A percentile compares a stretch with the other conserved stretches of the same genome.
phyloP scores from a whole-genome alignment of 2,797 vertebrate genomes.

The Mus minutoides region DNA sequence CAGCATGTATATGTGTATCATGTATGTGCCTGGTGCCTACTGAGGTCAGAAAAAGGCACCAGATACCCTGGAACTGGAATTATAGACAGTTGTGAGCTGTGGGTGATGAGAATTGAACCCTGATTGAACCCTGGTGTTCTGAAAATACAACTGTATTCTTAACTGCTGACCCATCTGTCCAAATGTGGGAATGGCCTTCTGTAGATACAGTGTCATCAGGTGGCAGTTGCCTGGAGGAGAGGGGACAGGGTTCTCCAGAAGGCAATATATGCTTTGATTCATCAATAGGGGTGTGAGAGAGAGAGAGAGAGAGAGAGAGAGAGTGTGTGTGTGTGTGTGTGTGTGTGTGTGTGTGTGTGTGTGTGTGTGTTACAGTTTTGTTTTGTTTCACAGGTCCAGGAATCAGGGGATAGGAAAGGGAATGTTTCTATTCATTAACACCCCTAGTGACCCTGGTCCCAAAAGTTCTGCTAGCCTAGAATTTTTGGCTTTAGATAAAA shows the following conservation, averaged over 20 bases:
- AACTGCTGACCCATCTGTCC: neutral
- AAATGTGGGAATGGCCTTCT: neutral
- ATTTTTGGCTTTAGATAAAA: neutral
- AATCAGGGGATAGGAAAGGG: neutral
- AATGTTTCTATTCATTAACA: neutral
- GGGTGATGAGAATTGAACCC: neutral
- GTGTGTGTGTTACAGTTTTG: neutral
- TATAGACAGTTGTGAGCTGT: neutral
- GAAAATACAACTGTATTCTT: neutral
- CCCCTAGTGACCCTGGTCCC: neutral
- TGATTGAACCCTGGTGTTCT: neutral
- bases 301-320: no score
- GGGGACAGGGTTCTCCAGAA: neutral
- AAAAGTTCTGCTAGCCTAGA: neutral
- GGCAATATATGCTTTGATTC: neutral
- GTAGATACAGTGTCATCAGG: neutral
- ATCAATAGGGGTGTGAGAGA: no score
- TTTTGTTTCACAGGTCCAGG: neutral
- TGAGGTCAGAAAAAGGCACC: neutral
- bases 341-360: no score
- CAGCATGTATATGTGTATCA: neutral
- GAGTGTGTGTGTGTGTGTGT: no score
- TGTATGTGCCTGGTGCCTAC: neutral
- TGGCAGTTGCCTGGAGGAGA: neutral
- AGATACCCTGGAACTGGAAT: neutral